A percentile compares a stretch with the other conserved stretches of the same genome.
phyloP scores from a whole-genome alignment of 2,113 vertebrate genomes.

The Pristiophorus japonicus region DNA sequence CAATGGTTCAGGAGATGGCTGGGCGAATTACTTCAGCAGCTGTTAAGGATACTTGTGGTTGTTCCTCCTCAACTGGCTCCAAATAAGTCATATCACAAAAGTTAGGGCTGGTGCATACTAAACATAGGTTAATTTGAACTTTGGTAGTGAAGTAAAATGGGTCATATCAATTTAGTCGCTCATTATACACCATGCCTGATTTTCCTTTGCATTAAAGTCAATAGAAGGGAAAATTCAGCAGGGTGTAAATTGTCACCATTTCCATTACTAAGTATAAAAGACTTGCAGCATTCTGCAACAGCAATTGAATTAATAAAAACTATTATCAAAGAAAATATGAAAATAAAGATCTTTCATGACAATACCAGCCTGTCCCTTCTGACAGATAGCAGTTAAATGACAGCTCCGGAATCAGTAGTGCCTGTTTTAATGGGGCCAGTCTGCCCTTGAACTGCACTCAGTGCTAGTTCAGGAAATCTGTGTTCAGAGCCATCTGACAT shows the following conservation, averaged over 20 bases:
- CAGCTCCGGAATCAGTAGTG: neutral
- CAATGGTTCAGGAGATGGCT: neutral
- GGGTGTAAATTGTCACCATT: neutral
- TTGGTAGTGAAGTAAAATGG: neutral
- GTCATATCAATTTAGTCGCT: neutral
- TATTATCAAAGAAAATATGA: neutral
- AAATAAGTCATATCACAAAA: neutral
- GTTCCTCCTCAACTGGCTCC: neutral
- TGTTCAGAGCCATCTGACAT: neutral
- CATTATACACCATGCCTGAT: neutral
- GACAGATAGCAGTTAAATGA: neutral
- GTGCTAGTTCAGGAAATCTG: conserved; percentile 4
- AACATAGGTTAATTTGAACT: neutral
- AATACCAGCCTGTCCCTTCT: neutral
- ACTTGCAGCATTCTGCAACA: neutral
- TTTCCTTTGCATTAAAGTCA: neutral
- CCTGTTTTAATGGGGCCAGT: neutral
- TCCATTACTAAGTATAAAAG: neutral
- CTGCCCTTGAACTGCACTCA: neutral
- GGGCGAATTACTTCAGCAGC: neutral
- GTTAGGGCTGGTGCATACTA: neutral
- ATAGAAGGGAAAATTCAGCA: neutral
- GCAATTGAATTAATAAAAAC: neutral
- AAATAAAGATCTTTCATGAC: neutral
- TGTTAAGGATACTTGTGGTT: neutral